Evolutionary conservation across 2,113 vertebrate species (phyloP).

Genomic region (Callaeas wilsoni): DNA sequence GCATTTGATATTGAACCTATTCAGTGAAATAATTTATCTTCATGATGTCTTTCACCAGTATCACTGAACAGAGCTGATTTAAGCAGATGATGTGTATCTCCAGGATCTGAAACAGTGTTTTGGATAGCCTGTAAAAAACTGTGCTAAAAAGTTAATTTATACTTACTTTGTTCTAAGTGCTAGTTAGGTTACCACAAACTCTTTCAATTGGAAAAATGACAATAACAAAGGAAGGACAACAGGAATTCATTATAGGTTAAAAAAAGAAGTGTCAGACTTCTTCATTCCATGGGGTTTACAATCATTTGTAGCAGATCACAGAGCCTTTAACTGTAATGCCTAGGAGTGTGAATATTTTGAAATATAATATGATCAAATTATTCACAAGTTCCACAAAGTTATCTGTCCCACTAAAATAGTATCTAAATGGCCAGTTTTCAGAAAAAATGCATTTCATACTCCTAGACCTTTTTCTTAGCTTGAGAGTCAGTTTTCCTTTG

Average conservation of each 20-base stretch:
- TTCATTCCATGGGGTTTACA: not conserved
- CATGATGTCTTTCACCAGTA: not conserved
- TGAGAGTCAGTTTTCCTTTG: not conserved
- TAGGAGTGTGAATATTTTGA: not conserved
- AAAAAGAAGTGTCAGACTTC: not conserved
- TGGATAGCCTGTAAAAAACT: not conserved
- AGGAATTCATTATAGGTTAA: not conserved
- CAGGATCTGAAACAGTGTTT: not conserved
- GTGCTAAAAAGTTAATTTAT: not conserved
- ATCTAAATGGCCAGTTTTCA: not conserved
- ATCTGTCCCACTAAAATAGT: not conserved
- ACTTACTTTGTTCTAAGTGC: not conserved
- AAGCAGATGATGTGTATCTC: not conserved
- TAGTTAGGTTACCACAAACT: not conserved
- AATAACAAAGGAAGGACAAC: not conserved
- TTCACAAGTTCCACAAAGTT: not conserved
- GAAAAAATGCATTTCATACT: not conserved
- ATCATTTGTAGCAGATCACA: not conserved
- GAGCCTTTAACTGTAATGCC: not conserved
- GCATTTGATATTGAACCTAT: not conserved
- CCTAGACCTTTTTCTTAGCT: not conserved
- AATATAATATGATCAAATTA: not conserved
- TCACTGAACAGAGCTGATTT: not conserved
- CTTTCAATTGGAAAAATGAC: not conserved
- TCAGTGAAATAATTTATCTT: not conserved